Evolutionary conservation across 2,888 invertebrate species (phyloP), one percentile per base, ranked within the genome.

Genomic region (Diaperis boleti): DNA sequence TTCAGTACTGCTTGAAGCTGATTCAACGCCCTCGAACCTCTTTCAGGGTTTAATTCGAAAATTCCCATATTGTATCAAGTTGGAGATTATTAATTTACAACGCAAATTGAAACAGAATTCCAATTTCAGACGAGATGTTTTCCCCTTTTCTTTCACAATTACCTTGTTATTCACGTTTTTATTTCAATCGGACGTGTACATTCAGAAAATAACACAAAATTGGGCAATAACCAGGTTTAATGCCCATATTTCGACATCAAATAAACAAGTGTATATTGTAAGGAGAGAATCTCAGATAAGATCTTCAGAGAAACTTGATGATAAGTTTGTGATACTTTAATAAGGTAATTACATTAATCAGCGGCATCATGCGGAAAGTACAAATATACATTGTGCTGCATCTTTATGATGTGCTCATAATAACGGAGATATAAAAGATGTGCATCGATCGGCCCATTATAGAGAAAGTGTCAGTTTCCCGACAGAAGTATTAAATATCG

Each of bases 1-100:
- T 69, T 66, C 69, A 68, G 67, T 65, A 62, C 64, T 50, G 54
- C 62, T 68, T 64, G 54, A 52, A 49, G 59, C 60, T 56, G 39
- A 62, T 62, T 37, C 56, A 22, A 54, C 45, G 35, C 52, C 54
- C 61, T 22, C 61, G 20, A 33, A 55, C 29, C 50, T 20, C 59
- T n/a, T 26, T 31, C 18, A n/a, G 26, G 17, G n/a, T 18, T 45
- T 31, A 22, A 17, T 42, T 52, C 11, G 10, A 42, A 42, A 42
- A 37, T 41, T 41, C 15, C 7, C 14, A 20, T n/a, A 8, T 42
- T 18, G 15, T 8, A 14, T 17, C 15, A 7, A 8, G 10, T 0
- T 42, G 6, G 2, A 26, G 4, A 20, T 4, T 20, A 20, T 4
- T 20, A 20, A 20, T 39, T 39, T 8, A 13, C 39, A 7, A 17